Conservation (phyloP, 2,888 invertebrate species). For the Lepidocyrtinus sp. region DNA sequence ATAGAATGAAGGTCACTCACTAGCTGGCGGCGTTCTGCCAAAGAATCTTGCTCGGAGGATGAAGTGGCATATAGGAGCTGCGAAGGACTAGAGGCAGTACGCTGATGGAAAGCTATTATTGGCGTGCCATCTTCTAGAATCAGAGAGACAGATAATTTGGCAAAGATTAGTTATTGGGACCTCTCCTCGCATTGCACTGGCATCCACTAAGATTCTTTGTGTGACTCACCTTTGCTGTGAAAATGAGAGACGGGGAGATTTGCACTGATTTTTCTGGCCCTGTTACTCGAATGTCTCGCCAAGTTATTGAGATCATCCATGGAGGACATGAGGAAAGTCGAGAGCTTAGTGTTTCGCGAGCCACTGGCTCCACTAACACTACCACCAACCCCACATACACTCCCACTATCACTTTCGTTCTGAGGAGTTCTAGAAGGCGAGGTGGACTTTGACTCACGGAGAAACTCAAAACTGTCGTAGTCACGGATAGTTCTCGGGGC, state of each 20-base stretch:
- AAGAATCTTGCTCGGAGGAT: slow-evolving; percentile 48
- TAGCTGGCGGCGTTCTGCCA: slow-evolving; percentile 51
- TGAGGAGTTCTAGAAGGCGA: slow-evolving; percentile 64
- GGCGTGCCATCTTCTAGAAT: slow-evolving; percentile 55
- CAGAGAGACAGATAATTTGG: slow-evolving; percentile 2
- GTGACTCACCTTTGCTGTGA: slow-evolving; percentile 42
- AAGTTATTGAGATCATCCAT: slow-evolving; percentile 66
- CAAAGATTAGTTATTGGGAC: not conserved
- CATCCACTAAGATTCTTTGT: too few species aligned
- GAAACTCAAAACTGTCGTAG: slow-evolving; percentile 63
- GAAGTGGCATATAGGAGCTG: slow-evolving; percentile 76
- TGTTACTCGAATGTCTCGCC: slow-evolving; percentile 54
- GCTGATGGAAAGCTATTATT: slow-evolving; percentile 77
- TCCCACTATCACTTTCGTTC: slow-evolving; percentile 14
- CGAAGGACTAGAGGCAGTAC: slow-evolving; percentile 86
- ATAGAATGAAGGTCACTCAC: slow-evolving; percentile 40
- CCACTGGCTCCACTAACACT: not conserved
- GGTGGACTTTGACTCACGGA: slow-evolving; percentile 68
- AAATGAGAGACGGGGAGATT: slow-evolving; percentile 60
- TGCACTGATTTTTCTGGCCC: slow-evolving; percentile 63
- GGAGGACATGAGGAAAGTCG: slow-evolving; percentile 63
- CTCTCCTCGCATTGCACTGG: too few species aligned
- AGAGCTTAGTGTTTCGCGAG: slow-evolving; percentile 20
- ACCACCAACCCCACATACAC: slow-evolving; percentile 10
- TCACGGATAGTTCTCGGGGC: slow-evolving; percentile 51